A percentile compares a stretch with the other conserved stretches of the same genome.
Evolutionary conservation across 2,113 vertebrate genomes (phyloP).

Genomic region (Coregonus clupeaformis): DNA sequence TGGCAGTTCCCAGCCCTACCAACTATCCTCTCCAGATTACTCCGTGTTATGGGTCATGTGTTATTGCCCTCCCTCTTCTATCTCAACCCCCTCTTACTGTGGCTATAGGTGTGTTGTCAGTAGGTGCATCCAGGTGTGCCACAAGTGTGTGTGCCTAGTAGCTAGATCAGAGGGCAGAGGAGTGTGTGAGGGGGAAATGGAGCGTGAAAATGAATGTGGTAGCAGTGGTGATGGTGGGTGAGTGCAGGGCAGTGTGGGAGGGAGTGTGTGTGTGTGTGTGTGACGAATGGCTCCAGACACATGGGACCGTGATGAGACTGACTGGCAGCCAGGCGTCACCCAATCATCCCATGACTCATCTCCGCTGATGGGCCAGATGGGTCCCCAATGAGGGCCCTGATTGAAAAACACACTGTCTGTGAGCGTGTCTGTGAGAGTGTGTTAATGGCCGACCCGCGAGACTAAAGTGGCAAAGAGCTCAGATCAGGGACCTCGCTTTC

Average conservation of each 20-base stretch:
- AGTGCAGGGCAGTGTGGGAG: background rate
- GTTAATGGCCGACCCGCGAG: background rate
- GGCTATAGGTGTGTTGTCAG: too few relatives aligned
- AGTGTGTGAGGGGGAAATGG: background rate
- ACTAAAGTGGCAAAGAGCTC: background rate
- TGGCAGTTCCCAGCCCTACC: too few relatives aligned
- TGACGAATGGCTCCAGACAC: background rate
- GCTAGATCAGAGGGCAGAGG: background rate
- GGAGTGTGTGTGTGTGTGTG: too few relatives aligned
- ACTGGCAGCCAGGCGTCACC: background rate
- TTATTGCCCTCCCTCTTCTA: too few relatives aligned
- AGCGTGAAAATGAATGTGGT: slow-evolving; percentile 8
- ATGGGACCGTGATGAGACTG: background rate
- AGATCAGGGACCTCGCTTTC: background rate
- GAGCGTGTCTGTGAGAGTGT: too few relatives aligned
- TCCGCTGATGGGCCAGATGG: background rate
- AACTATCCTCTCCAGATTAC: too few relatives aligned
- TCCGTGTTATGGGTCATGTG: too few relatives aligned
- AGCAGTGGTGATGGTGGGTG: background rate
- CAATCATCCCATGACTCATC: slow-evolving; percentile 22
- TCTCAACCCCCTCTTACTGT: too few relatives aligned
- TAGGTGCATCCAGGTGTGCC: too few relatives aligned
- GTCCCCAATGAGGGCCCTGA: background rate
- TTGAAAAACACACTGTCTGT: background rate
- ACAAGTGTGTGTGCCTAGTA: background rate